phyloP scores from a whole-genome alignment of 2,888 invertebrate species.

The Eupithecia centaureata region DNA sequence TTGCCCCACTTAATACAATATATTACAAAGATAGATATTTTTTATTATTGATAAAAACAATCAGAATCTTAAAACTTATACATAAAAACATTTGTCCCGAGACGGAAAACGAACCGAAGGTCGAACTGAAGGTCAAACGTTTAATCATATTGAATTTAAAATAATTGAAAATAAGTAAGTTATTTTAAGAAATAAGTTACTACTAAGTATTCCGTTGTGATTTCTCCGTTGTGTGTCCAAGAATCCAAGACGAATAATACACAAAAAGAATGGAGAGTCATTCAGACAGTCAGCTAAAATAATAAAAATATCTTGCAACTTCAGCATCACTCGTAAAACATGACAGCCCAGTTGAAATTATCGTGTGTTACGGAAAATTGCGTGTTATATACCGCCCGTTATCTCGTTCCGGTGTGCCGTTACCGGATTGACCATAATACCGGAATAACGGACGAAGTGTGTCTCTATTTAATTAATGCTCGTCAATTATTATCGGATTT shows the following conservation, averaged over 20 bases:
- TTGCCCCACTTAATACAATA: no score
- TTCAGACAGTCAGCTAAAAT: not conserved
- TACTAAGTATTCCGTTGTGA: not conserved
- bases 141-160: no score
- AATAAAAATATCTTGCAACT: constrained; percentile 1
- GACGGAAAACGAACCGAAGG: no score
- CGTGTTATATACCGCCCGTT: constrained; percentile 66
- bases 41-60: no score
- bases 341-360: constrained; percentile 32
- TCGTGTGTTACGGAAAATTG: constrained; percentile 55
- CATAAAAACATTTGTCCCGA: no score
- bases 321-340: not conserved
- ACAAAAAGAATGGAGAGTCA: not conserved
- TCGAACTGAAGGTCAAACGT: no score
- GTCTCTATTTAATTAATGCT: constrained; percentile 58
- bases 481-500: constrained; percentile 17
- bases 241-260: not conserved
- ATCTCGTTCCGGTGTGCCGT: constrained; percentile 64
- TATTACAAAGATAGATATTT: no score
- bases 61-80: no score
- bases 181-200: no score
- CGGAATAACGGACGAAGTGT: constrained; percentile 60
- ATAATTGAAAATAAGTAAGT: no score
- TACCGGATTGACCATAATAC: constrained; percentile 70
- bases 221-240: not conserved